Evolutionary conservation across 1,140 invertebrate species (phyloP).

Genomic region (Apis mellifera): Amel_HAv3.1 CM009932.2:9622501-9623000

Average conservation of each 20-base stretch:
- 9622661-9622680: conserved; percentile 88
- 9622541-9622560: conserved; percentile 78
- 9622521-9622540: conserved; percentile 75
- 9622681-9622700: conserved; percentile 88
- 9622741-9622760: not conserved
- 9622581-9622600: conserved; percentile 82
- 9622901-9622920: conserved; percentile 89
- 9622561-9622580: conserved; percentile 81
- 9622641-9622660: conserved; percentile 77
- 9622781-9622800: conserved; percentile 11
- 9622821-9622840: conserved; percentile 90
- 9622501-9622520: conserved; percentile 81
- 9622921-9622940: conserved; percentile 74
- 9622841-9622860: conserved; percentile 96
- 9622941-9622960: not conserved
- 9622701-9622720: conserved; percentile 86
- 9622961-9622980: not conserved
- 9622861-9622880: conserved; percentile 93
- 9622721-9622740: conserved; percentile 30
- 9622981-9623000: conserved; percentile 79
- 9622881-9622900: conserved; percentile 88
- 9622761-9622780: not conserved
- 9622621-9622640: conserved; percentile 80
- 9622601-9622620: conserved; percentile 80
- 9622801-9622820: conserved; percentile 82